These are phyloP conservation scores for Dermatophagoides farinae DNA, from an alignment of 1,140 invertebrate genomes.

Conservation along the genomic window DNA sequence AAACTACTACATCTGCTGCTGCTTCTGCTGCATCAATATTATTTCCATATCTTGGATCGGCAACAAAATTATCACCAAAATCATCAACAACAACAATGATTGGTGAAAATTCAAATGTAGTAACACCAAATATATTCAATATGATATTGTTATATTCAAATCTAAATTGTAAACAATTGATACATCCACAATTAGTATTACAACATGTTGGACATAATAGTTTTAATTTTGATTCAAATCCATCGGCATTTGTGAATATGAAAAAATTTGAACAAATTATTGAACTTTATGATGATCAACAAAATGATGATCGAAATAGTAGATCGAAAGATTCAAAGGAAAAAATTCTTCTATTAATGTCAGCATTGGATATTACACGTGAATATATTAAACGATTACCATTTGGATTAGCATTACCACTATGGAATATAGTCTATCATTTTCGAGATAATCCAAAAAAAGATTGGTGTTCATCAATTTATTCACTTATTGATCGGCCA, in stretches of 20 bases:
- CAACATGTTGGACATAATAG: neutral
- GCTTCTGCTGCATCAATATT: neutral
- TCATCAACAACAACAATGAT: neutral
- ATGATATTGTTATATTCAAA: slow-evolving; percentile 1
- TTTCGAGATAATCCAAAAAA: slow-evolving; percentile 51
- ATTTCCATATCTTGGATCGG: neutral
- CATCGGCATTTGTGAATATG: neutral
- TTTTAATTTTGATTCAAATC: neutral
- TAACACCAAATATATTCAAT: slow-evolving; percentile 3
- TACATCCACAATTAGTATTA: neutral
- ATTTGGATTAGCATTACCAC: slow-evolving; percentile 44
- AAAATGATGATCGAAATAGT: no score
- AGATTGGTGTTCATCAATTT: slow-evolving; percentile 50
- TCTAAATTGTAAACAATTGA: neutral
- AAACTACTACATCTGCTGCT: neutral
- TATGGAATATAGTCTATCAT: slow-evolving; percentile 49
- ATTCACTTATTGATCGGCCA: slow-evolving; percentile 53
- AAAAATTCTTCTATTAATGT: slow-evolving; percentile 25
- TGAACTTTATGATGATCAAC: neutral
- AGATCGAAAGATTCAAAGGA: slow-evolving; percentile 6
- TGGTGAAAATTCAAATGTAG: neutral
- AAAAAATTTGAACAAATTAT: neutral
- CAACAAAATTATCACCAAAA: neutral
- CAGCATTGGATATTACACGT: slow-evolving; percentile 35
- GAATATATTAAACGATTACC: slow-evolving; percentile 51